Conservation (phyloP, 2,113 vertebrate species). For the Opisthocomus hoazin region DNA sequence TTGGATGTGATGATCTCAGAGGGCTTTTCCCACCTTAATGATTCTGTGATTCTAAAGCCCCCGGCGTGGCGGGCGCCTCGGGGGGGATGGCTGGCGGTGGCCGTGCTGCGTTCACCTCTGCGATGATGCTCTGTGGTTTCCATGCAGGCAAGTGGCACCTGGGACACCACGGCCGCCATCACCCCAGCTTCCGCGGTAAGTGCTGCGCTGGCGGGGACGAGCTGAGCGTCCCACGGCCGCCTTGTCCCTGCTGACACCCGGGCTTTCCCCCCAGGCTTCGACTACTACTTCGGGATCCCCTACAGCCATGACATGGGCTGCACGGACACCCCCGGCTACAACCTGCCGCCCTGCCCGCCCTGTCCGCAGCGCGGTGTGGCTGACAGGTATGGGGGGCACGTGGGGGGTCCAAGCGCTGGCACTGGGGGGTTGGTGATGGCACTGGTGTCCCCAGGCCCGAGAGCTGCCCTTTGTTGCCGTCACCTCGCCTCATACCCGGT, state of each 20-base stretch:
- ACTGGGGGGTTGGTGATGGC: background rate
- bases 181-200: constrained; percentile 87
- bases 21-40: no score
- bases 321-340: constrained; percentile 83
- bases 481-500: background rate
- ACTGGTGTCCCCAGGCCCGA: background rate
- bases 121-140: constrained; percentile 26
- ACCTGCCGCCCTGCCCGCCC: constrained; percentile 79
- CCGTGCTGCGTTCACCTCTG: background rate
- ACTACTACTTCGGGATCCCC: constrained; percentile 91
- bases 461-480: background rate
- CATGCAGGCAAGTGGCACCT: constrained; percentile 94
- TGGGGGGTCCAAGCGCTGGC: rapidly evolving
- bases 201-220: rapidly evolving
- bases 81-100: background rate
- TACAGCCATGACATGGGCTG: constrained; percentile 99
- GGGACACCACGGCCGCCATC: constrained; percentile 82
- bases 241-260: background rate
- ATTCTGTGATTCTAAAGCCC: no score
- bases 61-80: background rate
- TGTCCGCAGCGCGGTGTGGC: constrained; percentile 57
- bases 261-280: constrained; percentile 79
- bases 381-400: background rate
- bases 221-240: rapidly evolving
- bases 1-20: no score